Evolutionary conservation across 2,888 invertebrate species (phyloP), one percentile per base, ranked within the genome.

Genomic region (Strigamia maritima): DNA sequence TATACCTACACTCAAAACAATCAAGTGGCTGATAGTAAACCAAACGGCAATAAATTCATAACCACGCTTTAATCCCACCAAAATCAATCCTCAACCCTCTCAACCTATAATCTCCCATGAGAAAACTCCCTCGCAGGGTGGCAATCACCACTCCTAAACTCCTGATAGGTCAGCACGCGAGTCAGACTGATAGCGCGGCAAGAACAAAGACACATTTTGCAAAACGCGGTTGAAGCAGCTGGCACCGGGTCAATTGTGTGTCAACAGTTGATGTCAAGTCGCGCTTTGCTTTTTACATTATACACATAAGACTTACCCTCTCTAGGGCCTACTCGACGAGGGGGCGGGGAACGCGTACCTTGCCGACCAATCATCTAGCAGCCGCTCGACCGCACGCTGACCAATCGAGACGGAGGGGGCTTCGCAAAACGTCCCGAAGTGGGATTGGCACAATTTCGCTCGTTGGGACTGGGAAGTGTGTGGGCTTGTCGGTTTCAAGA

Each of bases 401-500:
- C 60, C 49, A n/a, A 49, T 77, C 22, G 16, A 54, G 8, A 8
- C 49, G 19, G 77, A n/a, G n/a, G n/a, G n/a, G n/a, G n/a, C n/a
- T n/a, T 7, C 19, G 44, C 49, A 44, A 49, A n/a, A 44, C 24
- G 54, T 65, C 75, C 38, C 28, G 14, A 70, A n/a, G 78, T 19
- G 35, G 80, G 80, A 65, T 76, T 80, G 22, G 78, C 76, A 70
- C 78, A n/a, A n/a, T n/a, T n/a, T n/a, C n/a, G n/a, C n/a, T n/a
- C n/a, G n/a, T n/a, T n/a, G n/a, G n/a, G n/a, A n/a, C n/a, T n/a
- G n/a, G n/a, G n/a, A n/a, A n/a, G n/a, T n/a, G n/a, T n/a, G 79
- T 60, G 31, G 16, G 92, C 93, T 90, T 93, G 93, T 87, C n/a
- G n/a, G n/a, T n/a, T 91, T 92, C 89, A 92, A 92, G 0, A 84